Base-by-base conservation (phyloP, 2,888 invertebrate genomes). In the Epirrita christyi region DNA sequence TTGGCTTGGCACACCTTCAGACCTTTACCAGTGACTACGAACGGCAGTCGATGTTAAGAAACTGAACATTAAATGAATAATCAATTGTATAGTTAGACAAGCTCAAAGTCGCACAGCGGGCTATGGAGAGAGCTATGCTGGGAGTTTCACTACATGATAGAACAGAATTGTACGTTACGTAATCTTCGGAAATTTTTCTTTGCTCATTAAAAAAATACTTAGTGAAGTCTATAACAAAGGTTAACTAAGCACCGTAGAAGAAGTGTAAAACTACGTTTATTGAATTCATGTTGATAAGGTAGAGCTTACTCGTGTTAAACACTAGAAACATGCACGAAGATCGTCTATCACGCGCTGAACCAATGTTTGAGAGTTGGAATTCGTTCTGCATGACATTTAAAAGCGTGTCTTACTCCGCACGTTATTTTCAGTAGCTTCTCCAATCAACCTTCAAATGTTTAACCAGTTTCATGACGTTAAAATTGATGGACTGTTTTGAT, bases 351-450 rank as follows among this genome's bases (percentile, higher is more conserved):
- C 78, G 81, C 79, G 81, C 80, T 83, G 78, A 81, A 78, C 75
- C 75, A 75, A 81, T 84, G 81, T 84, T 78, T 80, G 81, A 82
- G 83, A 85, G 85, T 83, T 82, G 80, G 82, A 85, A 84, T 51
- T 51, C 15, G 78, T 78, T 83, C 75, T 79, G 78, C 80, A 79
- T 86, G 85, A 81, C 83, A 85, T 88, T 88, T 83, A 75, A 75
- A 76, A 71, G 75, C 70, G 41, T 41, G 27, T 21, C 9, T 21
- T 21, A 21, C 21, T 32, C 6, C 37, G n/a, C 10, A 37, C 41
- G 41, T 27, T 21, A n/a, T 29, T 11, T 34, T 34, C 37, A 44
- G 40, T 21, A 11, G 41, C 40, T 36, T 11, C 11, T 21, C 21
- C 21, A 21, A 21, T 4, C 21, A 21, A 21, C 21, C 21, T 21